A percentile compares a stretch with the other conserved stretches of the same genome.
These are phyloP conservation scores for Saccostrea glomerata DNA, from an alignment of 1,140 invertebrate species.

Conservation along the genomic window DNA sequence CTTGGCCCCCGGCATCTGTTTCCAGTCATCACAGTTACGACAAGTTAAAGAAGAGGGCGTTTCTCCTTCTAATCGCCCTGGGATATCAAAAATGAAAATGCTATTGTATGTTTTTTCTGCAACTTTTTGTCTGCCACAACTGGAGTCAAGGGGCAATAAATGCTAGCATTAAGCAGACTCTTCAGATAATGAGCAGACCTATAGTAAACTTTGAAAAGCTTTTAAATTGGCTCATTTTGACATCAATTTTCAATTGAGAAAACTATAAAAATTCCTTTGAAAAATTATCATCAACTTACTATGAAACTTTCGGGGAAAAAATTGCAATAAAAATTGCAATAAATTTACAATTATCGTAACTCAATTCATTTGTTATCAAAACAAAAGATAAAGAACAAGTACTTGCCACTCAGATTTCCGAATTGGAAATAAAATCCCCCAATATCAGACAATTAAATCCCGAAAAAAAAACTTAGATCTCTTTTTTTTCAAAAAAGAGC, in stretches of 20 bases:
- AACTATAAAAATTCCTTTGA: neutral
- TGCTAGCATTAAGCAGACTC: neutral
- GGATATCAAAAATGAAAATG: constrained; percentile 26
- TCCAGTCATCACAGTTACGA: constrained; percentile 20
- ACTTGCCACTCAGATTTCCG: constrained; percentile 1
- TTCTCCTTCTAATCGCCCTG: constrained; percentile 3
- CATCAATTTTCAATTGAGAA: neutral
- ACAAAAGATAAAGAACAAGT: neutral
- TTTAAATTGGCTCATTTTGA: constrained; percentile 13
- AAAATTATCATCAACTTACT: neutral
- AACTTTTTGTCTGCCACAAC: constrained; percentile 21
- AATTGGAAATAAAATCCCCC: neutral
- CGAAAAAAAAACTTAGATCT: neutral
- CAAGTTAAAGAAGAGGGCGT: constrained; percentile 4
- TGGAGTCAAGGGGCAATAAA: constrained; percentile 6
- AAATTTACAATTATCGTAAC: neutral
- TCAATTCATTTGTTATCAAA: neutral
- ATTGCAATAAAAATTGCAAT: neutral
- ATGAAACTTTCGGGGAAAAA: neutral
- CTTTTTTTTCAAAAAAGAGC: neutral
- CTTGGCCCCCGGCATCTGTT: constrained; percentile 9
- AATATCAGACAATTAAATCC: neutral
- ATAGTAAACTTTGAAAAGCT: neutral
- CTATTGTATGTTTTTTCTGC: constrained; percentile 22
- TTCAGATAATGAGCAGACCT: neutral